These are phyloP conservation scores for Osmerus mordax DNA, from an alignment of 2,113 vertebrate genomes.

Conservation along the genomic window DNA sequence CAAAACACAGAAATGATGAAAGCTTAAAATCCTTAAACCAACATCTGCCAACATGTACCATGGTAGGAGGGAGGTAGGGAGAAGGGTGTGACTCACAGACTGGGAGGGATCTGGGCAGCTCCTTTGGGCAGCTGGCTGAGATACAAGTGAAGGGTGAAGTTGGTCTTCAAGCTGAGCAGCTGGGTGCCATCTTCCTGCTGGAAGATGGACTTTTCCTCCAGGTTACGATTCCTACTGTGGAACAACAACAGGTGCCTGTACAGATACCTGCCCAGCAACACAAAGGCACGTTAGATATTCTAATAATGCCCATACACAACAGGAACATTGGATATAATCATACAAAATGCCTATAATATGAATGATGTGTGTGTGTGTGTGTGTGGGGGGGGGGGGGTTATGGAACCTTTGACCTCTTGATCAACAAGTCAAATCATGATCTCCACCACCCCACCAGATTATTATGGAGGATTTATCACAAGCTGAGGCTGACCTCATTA, in stretches of 20 bases:
- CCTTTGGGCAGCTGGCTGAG: slow-evolving; percentile 92
- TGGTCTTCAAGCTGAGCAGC: slow-evolving; percentile 83
- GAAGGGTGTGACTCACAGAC: slow-evolving; percentile 73
- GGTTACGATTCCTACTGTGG: slow-evolving; percentile 77
- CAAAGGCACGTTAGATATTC: background rate
- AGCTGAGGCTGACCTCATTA: slow-evolving; percentile 77
- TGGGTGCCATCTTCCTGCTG: slow-evolving; percentile 68
- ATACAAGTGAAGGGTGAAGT: slow-evolving; percentile 81
- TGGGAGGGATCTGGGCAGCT: slow-evolving; percentile 78
- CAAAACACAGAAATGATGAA: no score
- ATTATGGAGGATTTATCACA: background rate
- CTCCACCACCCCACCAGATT: background rate
- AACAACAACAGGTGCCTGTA: slow-evolving; percentile 89
- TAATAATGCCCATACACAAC: background rate
- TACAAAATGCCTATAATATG: background rate
- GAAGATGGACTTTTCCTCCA: slow-evolving; percentile 84
- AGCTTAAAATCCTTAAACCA: no score
- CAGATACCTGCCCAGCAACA: slow-evolving; percentile 68
- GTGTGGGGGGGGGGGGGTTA: background rate
- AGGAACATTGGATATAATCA: background rate
- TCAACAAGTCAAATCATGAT: background rate
- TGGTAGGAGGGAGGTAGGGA: background rate
- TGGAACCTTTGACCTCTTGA: background rate
- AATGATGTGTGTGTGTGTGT: background rate
- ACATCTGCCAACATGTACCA: no score